Conservation (phyloP, 1,140 invertebrate species). For the Stenopsyche tienmushanensis region DNA sequence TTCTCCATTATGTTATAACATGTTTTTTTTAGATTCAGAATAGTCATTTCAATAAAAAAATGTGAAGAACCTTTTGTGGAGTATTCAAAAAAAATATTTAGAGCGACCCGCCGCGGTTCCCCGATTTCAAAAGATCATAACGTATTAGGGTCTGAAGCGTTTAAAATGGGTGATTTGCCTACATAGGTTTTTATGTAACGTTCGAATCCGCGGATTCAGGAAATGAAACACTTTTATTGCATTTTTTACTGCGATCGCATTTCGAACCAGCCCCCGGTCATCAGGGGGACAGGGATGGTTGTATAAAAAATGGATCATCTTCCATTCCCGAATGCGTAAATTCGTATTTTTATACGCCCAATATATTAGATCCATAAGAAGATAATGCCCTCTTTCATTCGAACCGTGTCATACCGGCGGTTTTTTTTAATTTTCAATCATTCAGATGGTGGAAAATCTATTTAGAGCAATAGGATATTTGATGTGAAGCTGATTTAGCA, state of each 20-base stretch:
- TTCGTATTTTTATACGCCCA: background rate
- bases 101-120: no score
- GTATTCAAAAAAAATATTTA: no score
- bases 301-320: background rate
- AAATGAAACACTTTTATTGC: constrained; percentile 30
- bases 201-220: constrained; percentile 18
- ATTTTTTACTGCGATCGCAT: constrained; percentile 20
- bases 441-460: no score
- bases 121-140: background rate
- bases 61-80: no score
- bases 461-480: no score
- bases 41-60: no score
- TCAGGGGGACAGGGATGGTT: background rate
- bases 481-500: no score
- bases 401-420: background rate
- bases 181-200: constrained; percentile 13
- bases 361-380: no score
- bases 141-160: constrained; percentile 14
- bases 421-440: no score
- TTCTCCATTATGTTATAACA: no score
- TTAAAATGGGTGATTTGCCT: constrained; percentile 17
- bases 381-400: background rate
- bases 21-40: no score
- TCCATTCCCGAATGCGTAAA: background rate
- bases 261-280: background rate